Conservation (phyloP, 2,888 invertebrate species). For the Suillia variegata region DNA sequence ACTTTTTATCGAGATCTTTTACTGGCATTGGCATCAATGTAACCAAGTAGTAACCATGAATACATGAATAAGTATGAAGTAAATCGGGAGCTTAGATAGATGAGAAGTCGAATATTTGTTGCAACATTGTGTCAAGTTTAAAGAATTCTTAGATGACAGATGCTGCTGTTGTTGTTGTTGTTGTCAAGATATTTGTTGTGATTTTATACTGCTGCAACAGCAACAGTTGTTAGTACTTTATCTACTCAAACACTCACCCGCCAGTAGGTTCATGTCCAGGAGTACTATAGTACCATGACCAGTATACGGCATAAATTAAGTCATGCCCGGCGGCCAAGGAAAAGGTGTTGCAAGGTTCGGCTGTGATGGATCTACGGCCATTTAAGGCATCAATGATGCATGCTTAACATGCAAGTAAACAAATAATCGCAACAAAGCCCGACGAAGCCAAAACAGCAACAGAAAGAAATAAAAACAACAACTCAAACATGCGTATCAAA, state of each 20-base stretch:
- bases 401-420: constrained; percentile 21
- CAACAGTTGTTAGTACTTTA: no score
- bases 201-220: not conserved
- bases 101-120: no score
- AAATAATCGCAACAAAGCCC: constrained; percentile 17
- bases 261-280: no score
- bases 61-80: no score
- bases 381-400: constrained; percentile 19
- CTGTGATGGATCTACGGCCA: constrained; percentile 15
- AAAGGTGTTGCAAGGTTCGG: constrained; percentile 39
- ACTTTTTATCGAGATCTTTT: no score
- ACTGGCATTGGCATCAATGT: no score
- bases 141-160: constrained; percentile 12
- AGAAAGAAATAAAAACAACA: constrained; percentile 5
- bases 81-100: no score
- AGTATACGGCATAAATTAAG: constrained; percentile 28
- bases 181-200: not conserved
- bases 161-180: no score
- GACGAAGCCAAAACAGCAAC: not conserved
- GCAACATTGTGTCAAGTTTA: constrained; percentile 2
- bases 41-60: no score
- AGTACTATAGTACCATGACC: no score
- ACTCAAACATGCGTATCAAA: no score
- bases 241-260: no score
- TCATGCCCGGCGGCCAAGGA: constrained; percentile 33